Conservation (phyloP, 2,797 vertebrate species). For the Babyrousa celebensis region DNA sequence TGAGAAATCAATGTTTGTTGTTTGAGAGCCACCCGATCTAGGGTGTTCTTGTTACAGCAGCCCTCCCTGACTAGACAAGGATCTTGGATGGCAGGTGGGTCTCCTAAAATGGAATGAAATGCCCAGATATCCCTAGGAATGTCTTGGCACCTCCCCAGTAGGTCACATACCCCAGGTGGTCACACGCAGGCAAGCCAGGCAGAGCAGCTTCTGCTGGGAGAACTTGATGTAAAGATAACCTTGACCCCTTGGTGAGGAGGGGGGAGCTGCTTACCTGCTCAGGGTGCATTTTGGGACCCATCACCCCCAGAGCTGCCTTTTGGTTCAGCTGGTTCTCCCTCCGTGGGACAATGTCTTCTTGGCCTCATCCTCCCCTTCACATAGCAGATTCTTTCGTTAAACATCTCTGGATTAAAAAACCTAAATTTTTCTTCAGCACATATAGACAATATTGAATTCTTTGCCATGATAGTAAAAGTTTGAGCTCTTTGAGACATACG, state of each 20-base stretch:
- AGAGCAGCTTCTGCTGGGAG: neutral
- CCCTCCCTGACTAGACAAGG: neutral
- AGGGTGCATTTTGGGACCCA: accelerated
- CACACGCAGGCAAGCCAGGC: neutral
- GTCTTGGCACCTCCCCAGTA: neutral
- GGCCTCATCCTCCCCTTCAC: neutral
- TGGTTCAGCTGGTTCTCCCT: neutral
- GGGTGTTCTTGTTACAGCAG: neutral
- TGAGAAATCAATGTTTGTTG: neutral
- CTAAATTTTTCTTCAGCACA: neutral
- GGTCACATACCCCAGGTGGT: neutral
- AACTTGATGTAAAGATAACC: neutral
- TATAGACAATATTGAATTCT: neutral
- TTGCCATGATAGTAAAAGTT: neutral
- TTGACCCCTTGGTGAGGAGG: accelerated
- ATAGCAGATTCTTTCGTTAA: constrained; percentile 10
- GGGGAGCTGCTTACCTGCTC: neutral
- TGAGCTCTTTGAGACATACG: neutral
- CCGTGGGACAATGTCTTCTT: neutral
- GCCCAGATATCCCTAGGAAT: neutral
- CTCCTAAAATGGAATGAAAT: neutral
- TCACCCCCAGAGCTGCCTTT: neutral
- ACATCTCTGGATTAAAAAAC: neutral
- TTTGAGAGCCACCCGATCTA: neutral
- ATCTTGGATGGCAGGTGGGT: neutral